Conservation (phyloP, 2,797 vertebrate species). For the Crenichthys baileyi region DNA sequence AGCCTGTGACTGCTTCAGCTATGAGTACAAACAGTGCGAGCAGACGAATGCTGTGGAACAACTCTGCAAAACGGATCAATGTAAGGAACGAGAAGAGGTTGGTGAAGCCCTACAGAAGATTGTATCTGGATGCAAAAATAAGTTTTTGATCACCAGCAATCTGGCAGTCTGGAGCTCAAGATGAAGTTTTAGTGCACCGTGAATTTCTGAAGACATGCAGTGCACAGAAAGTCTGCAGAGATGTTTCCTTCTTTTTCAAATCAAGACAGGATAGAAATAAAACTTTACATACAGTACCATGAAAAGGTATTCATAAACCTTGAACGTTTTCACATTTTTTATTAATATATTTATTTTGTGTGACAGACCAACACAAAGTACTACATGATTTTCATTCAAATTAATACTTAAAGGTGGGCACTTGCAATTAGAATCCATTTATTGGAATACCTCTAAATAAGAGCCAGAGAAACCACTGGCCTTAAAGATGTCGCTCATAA, state of each 20-base stretch:
- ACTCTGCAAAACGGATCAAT: slow-evolving; percentile 30
- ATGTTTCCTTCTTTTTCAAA: slow-evolving; percentile 15
- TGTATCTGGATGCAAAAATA: background rate
- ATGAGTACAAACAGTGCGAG: slow-evolving; percentile 70
- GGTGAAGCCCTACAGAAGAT: background rate
- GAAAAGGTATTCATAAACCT: background rate
- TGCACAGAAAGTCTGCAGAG: background rate
- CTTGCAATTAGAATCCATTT: no score
- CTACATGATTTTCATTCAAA: background rate
- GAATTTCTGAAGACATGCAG: background rate
- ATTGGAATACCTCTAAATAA: no score
- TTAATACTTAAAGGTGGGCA: no score
- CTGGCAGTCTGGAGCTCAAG: background rate
- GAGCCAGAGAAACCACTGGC: no score
- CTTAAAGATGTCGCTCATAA: no score
- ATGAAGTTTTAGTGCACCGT: slow-evolving; percentile 6
- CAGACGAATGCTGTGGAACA: slow-evolving; percentile 57
- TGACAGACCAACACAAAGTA: background rate
- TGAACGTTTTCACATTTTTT: background rate
- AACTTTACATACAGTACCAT: background rate
- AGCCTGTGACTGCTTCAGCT: slow-evolving; percentile 56
- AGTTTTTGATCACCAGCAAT: slow-evolving; percentile 15
- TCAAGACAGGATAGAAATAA: background rate
- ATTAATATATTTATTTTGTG: background rate
- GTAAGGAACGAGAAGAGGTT: slow-evolving; percentile 11